Evolutionary conservation across 2,113 vertebrate species (phyloP).

Genomic region (Myanophis thanlyinensis): DNA sequence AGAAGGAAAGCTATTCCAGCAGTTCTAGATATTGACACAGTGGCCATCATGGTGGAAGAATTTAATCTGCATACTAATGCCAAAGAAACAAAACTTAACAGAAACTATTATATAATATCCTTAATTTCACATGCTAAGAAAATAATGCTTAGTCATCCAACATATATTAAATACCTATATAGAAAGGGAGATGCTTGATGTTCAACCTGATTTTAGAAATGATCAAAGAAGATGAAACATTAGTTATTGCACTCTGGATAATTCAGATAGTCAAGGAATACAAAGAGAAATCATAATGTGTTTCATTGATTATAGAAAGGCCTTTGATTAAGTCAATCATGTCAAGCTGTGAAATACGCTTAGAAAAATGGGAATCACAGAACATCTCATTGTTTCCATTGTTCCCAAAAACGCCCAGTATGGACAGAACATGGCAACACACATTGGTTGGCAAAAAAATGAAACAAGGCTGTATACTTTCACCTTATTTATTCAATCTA

Average conservation of each 20-base stretch:
- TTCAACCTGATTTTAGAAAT: neutral
- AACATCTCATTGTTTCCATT: neutral
- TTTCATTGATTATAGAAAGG: neutral
- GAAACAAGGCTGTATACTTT: neutral
- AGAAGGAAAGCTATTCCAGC: neutral
- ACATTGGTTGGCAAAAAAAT: neutral
- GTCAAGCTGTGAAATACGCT: neutral
- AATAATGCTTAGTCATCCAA: neutral
- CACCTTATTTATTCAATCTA: neutral
- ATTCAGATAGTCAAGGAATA: neutral
- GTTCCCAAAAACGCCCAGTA: neutral
- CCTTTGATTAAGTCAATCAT: neutral
- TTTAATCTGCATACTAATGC: neutral
- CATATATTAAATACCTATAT: neutral
- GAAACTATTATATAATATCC: neutral
- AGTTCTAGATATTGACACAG: neutral
- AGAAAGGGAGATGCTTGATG: neutral
- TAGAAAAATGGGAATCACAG: neutral
- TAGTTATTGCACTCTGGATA: neutral
- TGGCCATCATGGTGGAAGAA: neutral
- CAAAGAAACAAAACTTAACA: neutral
- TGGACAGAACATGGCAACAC: neutral
- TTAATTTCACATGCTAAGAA: neutral
- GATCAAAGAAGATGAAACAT: neutral
- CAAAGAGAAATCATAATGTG: neutral